Conservation (phyloP, 2,113 vertebrate species). For the Anhinga anhinga region DNA sequence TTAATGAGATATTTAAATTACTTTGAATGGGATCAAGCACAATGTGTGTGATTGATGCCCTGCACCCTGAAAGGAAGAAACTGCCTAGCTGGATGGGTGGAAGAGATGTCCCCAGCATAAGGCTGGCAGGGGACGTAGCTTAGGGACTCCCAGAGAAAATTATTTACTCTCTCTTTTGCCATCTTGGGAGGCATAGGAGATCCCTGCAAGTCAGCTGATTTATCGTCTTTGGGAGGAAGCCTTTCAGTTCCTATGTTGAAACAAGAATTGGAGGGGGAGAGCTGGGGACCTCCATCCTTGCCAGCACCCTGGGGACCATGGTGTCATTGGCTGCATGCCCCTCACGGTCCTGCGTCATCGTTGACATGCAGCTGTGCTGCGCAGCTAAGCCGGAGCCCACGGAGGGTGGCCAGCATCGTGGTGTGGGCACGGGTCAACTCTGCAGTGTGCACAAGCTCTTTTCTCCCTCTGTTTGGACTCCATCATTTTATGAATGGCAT, state of each 20-base stretch:
- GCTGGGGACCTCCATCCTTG: background rate
- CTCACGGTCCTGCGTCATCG: rapidly evolving
- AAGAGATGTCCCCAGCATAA: background rate
- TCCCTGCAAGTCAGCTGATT: background rate
- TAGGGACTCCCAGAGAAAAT: background rate
- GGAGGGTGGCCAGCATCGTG: rapidly evolving
- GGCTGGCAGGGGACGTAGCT: background rate
- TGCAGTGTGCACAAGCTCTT: background rate
- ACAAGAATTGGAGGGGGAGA: background rate
- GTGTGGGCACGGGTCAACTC: rapidly evolving
- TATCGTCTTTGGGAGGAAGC: background rate
- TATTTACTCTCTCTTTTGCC: background rate
- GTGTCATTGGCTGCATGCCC: rapidly evolving
- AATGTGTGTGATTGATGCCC: background rate
- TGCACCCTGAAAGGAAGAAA: background rate
- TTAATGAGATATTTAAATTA: background rate
- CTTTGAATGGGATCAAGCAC: background rate
- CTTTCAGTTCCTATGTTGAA: background rate
- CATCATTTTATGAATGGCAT: background rate
- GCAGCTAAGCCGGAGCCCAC: background rate
- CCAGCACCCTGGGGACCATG: rapidly evolving
- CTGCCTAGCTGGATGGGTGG: rapidly evolving
- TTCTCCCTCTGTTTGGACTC: background rate
- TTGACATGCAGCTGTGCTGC: background rate
- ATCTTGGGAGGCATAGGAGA: background rate